Evolutionary conservation across 2,113 vertebrate genomes (phyloP).

Genomic region (Labrus mixtus): DNA sequence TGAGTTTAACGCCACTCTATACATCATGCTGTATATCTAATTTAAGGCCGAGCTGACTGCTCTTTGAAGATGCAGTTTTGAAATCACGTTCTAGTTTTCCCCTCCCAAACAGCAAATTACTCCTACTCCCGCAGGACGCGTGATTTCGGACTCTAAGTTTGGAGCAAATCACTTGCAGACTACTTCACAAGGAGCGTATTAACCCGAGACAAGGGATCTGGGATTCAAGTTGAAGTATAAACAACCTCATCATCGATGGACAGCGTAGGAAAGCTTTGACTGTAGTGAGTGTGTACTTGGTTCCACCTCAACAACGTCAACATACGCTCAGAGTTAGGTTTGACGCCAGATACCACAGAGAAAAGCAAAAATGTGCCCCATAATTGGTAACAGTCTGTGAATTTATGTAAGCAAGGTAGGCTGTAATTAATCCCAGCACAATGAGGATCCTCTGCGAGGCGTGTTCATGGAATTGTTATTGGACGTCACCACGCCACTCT

Average conservation of each 20-base stretch:
- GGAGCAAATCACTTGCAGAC: slow-evolving; percentile 85
- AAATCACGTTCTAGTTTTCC: slow-evolving; percentile 80
- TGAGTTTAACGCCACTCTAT: slow-evolving; percentile 77
- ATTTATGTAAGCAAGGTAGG: slow-evolving; percentile 91
- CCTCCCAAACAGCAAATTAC: slow-evolving; percentile 79
- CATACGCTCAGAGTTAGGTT: slow-evolving; percentile 48
- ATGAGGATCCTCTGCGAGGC: slow-evolving; percentile 90
- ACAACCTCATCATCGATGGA: slow-evolving; percentile 75
- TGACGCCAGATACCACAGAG: slow-evolving; percentile 63
- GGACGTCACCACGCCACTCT: slow-evolving; percentile 88
- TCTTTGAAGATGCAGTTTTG: slow-evolving; percentile 76
- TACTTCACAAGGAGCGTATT: slow-evolving; percentile 78
- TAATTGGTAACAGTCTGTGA: slow-evolving; percentile 94
- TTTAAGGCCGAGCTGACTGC: slow-evolving; percentile 73
- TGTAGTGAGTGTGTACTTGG: slow-evolving; percentile 40
- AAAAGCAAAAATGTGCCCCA: slow-evolving; percentile 87
- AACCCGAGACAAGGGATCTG: slow-evolving; percentile 75
- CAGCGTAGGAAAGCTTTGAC: slow-evolving; percentile 53
- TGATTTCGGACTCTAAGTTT: slow-evolving; percentile 78
- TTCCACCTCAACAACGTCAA: slow-evolving; percentile 68
- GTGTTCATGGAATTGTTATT: slow-evolving; percentile 94
- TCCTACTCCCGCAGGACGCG: slow-evolving; percentile 74
- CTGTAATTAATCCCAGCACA: slow-evolving; percentile 94
- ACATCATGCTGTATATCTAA: slow-evolving; percentile 81
- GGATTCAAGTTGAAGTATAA: slow-evolving; percentile 73